Evolutionary conservation across 2,113 vertebrate species (phyloP).

Genomic region (Muntiacus reevesi): DNA sequence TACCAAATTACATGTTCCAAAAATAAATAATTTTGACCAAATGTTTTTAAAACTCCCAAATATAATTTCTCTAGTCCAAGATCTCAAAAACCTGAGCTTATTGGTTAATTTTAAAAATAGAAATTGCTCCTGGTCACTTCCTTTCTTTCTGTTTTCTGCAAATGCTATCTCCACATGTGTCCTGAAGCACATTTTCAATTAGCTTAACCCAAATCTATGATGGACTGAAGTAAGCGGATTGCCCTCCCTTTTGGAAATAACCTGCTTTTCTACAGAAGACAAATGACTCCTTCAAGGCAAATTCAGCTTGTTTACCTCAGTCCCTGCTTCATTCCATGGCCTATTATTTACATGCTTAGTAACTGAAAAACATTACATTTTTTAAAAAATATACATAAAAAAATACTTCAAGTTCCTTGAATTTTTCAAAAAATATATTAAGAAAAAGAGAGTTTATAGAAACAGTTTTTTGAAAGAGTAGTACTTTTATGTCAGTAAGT

Average conservation of each 20-base stretch:
- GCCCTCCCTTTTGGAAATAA: neutral
- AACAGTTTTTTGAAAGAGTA: neutral
- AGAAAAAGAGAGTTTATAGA: neutral
- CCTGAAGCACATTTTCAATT: constrained; percentile 14
- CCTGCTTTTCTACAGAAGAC: neutral
- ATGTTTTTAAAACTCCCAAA: neutral
- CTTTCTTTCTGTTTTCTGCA: neutral
- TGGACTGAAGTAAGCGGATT: neutral
- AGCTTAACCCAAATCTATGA: neutral
- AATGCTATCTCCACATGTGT: neutral
- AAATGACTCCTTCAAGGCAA: constrained; percentile 9
- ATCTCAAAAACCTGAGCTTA: neutral
- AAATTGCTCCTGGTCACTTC: neutral
- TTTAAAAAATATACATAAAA: neutral
- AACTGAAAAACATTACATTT: neutral
- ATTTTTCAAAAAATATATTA: neutral
- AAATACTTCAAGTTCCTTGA: neutral
- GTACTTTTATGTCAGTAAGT: neutral
- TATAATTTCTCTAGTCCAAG: neutral
- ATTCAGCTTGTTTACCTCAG: neutral
- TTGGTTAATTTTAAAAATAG: neutral
- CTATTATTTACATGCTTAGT: neutral
- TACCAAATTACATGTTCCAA: neutral
- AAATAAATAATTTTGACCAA: neutral
- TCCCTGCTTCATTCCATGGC: neutral